Conservation (phyloP, 2,888 invertebrate species). For the Malachius bipustulatus region DNA sequence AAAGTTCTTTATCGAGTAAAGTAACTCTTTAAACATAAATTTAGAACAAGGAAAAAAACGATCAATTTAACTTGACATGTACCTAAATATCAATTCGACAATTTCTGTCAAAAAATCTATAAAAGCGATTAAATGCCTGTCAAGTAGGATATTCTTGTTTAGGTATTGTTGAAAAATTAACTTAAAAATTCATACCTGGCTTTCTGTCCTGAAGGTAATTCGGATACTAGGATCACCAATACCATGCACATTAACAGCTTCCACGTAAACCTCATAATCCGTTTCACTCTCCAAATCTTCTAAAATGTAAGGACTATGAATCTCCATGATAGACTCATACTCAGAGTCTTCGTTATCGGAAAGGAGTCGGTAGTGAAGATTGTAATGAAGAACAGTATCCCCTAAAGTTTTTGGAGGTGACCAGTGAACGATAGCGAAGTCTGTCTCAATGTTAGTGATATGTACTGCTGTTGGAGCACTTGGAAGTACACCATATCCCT, state of each 20-base stretch:
- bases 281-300: constrained; percentile 62
- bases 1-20: too few species aligned
- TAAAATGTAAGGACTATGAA: constrained; percentile 60
- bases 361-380: constrained; percentile 35
- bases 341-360: constrained; percentile 31
- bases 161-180: too few species aligned
- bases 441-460: constrained; percentile 61
- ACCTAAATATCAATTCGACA: too few species aligned
- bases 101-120: too few species aligned
- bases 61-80: too few species aligned
- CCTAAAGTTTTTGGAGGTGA: constrained; percentile 55
- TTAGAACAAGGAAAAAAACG: too few species aligned
- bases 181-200: constrained; percentile 40
- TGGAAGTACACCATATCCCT: constrained; percentile 74
- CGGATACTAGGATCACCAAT: constrained; percentile 64
- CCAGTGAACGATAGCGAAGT: constrained; percentile 72
- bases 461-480: constrained; percentile 58
- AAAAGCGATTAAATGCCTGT: not conserved
- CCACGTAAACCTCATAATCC: constrained; percentile 70
- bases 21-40: too few species aligned
- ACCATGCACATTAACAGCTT: constrained; percentile 69
- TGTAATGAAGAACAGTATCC: constrained; percentile 51
- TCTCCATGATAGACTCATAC: constrained; percentile 33
- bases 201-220: constrained; percentile 63
- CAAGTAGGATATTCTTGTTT: not conserved